Conservation (phyloP, 2,888 invertebrate genomes). For the Macrosoma leucophasiata region DNA sequence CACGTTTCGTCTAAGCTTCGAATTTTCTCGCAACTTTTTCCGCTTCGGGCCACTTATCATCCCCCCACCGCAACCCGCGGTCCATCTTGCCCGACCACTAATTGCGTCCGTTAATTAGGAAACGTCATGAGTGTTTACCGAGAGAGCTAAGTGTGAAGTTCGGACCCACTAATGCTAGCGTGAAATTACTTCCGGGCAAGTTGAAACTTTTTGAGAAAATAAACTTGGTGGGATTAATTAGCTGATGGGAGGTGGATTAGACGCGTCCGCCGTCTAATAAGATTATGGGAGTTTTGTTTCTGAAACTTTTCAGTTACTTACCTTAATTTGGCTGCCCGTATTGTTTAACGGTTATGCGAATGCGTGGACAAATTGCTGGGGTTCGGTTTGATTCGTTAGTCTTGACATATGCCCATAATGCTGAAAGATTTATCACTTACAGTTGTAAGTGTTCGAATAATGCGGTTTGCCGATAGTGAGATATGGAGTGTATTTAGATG, state of each 20-base stretch:
- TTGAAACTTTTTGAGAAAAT: constrained; percentile 72
- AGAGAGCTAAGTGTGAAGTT: constrained; percentile 74
- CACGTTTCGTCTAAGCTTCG: constrained; percentile 37
- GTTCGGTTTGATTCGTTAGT: background rate
- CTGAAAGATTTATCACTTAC: background rate
- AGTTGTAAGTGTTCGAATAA: too few relatives aligned
- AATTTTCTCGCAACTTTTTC: constrained; percentile 71
- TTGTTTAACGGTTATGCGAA: constrained; percentile 30
- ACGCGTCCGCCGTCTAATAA: constrained; percentile 67
- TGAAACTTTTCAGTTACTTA: constrained; percentile 64
- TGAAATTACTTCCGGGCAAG: constrained; percentile 69
- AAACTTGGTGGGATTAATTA: constrained; percentile 72
- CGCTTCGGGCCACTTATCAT: constrained; percentile 65
- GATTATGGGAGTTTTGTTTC: constrained; percentile 72
- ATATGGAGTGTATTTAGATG: too few relatives aligned
- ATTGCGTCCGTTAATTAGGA: constrained; percentile 76
- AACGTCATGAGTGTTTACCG: constrained; percentile 76
- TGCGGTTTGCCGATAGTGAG: too few relatives aligned
- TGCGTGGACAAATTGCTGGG: background rate
- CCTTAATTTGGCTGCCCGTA: constrained; percentile 65
- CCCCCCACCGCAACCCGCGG: constrained; percentile 35
- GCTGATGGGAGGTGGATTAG: constrained; percentile 71
- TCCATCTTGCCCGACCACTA: constrained; percentile 68
- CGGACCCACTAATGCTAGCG: constrained; percentile 60
- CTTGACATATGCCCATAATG: background rate